Conservation (phyloP, 2,113 vertebrate genomes). For the Spea multiplicata region DNA sequence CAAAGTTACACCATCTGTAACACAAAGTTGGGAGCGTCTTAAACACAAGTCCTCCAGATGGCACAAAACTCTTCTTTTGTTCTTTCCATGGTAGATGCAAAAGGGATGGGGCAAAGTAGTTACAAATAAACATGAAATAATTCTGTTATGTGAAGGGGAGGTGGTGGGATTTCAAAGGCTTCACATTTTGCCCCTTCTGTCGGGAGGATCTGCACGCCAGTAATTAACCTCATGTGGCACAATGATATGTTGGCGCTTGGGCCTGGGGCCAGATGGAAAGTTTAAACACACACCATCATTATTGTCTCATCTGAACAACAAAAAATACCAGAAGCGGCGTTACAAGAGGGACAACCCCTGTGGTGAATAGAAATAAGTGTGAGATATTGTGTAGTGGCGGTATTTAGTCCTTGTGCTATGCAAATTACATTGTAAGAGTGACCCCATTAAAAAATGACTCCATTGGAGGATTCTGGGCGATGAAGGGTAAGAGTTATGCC, state of each 20-base stretch:
- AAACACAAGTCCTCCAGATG: slow-evolving; percentile 32
- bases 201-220: neutral
- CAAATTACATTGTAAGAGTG: no score
- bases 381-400: no score
- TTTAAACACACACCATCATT: no score
- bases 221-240: slow-evolving; percentile 35
- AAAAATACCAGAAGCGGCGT: no score
- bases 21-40: slow-evolving; percentile 22
- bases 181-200: slow-evolving; percentile 42
- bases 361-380: no score
- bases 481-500: no score
- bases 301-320: no score
- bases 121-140: slow-evolving; percentile 37
- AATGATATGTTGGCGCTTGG: neutral
- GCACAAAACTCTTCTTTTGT: slow-evolving; percentile 30
- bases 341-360: no score
- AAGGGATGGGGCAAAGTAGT: slow-evolving; percentile 27
- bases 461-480: no score
- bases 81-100: slow-evolving; percentile 5
- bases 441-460: no score
- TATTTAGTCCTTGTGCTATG: no score
- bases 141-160: slow-evolving; percentile 12
- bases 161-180: slow-evolving; percentile 22
- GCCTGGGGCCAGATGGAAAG: no score
- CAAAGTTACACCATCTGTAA: slow-evolving; percentile 30